Base-by-base conservation (phyloP, 1,140 invertebrate species). In the Drosophila setifemur region DNA sequence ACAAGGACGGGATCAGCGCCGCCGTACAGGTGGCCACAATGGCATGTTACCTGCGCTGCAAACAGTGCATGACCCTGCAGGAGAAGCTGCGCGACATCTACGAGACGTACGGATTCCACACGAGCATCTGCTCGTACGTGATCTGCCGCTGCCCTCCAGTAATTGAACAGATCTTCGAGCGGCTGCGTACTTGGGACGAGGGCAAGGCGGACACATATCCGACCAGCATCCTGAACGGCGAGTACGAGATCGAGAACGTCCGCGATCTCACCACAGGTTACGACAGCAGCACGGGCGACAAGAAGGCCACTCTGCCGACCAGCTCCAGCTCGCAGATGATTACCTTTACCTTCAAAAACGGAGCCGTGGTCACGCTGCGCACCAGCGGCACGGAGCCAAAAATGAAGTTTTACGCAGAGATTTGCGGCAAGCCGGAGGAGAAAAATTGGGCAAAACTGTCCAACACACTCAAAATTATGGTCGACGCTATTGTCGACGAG, bases 331-430 rank as follows among this genome's bases (percentile, higher is more conserved):
- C 81, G 58, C 96, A 98, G 91, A 99, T 99, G 98, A 95, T 99
- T n/a, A 98, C 97, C 1, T 98, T 99, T 90, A 94, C 93, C 9
- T 98, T 99, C 90, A 92, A 93, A 40, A 98, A 97, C 91, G 97
- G 97, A 2, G 93, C 96, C 63, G 94, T 96, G 5, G 93, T 95
- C 0, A 99, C 97, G 0, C 91, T 99, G 5, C 93, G 99, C 68
- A 98, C 98, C 0, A 99, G 97, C 92, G 99, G 99, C 12, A 99
- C 99, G 0, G 99, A 99, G 91, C 98, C 98, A 11, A 99, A 99
- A 92, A 93, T 99, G 53, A 99, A 99, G 92, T 99, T 98, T 91
- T 99, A 99, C 91, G 96, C 96, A 0, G 98, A 99, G 91, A 92
- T 98, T 35, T 95, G 95, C 73, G 94, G 94, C 71, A 88, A 92